Evolutionary conservation across 1,140 invertebrate species (phyloP).

Genomic region (Geopemphigus sp.): DNA sequence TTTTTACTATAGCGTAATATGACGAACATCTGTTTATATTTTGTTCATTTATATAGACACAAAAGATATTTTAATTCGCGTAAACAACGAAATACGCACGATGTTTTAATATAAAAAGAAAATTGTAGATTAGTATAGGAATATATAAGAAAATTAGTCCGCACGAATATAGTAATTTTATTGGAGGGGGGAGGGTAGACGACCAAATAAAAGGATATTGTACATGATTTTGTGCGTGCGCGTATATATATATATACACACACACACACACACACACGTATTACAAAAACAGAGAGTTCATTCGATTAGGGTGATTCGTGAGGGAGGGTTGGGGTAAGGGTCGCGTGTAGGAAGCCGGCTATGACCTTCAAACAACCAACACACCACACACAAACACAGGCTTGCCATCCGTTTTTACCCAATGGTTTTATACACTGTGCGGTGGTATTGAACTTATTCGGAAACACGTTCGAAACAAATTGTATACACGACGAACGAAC

Average conservation of each 20-base stretch:
- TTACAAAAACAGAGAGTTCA: conserved; percentile 34
- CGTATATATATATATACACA: not conserved
- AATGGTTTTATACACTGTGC: conserved; percentile 26
- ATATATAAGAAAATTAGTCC: not conserved
- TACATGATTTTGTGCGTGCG: not conserved
- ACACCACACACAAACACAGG: conserved; percentile 31
- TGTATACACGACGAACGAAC: no score
- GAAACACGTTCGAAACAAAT: not conserved
- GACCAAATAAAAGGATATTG: not conserved
- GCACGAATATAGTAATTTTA: conserved; percentile 34
- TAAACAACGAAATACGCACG: not conserved
- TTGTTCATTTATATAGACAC: no score
- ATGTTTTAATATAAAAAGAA: not conserved
- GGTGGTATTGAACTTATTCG: conserved; percentile 1
- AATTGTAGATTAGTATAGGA: not conserved
- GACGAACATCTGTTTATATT: not conserved
- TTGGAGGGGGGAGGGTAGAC: not conserved
- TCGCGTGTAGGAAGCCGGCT: conserved; percentile 46
- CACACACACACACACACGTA: no score
- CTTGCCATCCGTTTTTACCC: conserved; percentile 37
- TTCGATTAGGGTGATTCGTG: conserved; percentile 47
- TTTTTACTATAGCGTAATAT: not conserved
- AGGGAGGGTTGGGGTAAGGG: conserved; percentile 40
- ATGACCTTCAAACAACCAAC: conserved; percentile 47
- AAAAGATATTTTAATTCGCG: not conserved